These are phyloP conservation scores for Ceyx melanurus DNA, from an alignment of 2,113 vertebrate species.

Conservation along the genomic window DNA sequence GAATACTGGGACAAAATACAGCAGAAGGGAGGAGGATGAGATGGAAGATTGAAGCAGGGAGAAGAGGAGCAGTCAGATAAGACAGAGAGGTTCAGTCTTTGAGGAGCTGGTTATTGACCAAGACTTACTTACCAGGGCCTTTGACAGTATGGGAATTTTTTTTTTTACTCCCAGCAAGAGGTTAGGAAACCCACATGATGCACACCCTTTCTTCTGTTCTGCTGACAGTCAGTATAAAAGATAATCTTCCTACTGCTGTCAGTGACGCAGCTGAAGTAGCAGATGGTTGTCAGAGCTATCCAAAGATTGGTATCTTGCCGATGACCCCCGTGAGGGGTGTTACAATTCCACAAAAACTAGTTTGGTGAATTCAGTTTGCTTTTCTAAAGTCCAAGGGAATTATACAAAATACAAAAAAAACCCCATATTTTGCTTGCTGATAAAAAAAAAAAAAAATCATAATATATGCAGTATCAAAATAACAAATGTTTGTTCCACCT, in stretches of 20 bases:
- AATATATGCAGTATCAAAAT: neutral
- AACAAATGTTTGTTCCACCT: neutral
- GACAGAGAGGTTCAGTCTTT: neutral
- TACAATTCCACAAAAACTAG: neutral
- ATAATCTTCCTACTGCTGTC: neutral
- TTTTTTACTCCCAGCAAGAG: neutral
- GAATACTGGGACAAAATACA: neutral
- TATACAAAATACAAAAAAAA: neutral
- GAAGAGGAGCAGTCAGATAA: neutral
- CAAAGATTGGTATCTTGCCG: neutral
- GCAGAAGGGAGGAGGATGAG: neutral
- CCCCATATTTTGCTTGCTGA: neutral
- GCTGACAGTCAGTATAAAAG: neutral
- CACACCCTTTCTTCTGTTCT: neutral
- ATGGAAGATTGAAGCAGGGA: neutral
- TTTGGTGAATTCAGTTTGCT: neutral
- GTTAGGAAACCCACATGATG: neutral
- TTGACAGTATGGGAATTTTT: neutral
- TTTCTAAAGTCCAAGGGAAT: neutral
- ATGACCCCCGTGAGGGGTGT: neutral
- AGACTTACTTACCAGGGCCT: neutral
- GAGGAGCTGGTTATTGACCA: neutral
- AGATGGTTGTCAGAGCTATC: neutral
- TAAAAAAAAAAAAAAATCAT: neutral
- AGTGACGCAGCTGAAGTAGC: neutral